Evolutionary conservation across 2,113 vertebrate genomes (phyloP).

Genomic region (Lepisosteus oculatus): DNA sequence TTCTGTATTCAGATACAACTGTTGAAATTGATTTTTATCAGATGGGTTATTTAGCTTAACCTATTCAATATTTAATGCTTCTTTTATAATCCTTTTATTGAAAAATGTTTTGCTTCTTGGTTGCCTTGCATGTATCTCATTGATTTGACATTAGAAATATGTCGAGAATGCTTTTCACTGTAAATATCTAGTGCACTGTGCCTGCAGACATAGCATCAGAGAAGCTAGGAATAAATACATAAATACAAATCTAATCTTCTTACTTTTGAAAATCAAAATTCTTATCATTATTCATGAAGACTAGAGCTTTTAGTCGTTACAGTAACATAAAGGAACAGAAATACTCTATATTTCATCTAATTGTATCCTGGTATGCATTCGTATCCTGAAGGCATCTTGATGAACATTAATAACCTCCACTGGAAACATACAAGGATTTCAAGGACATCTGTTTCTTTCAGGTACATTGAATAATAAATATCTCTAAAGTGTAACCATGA

Average conservation of each 20-base stretch:
- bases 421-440: neutral
- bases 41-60: no score
- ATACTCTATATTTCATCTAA: constrained; percentile 6
- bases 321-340: constrained; percentile 1
- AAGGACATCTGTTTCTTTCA: neutral
- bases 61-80: neutral
- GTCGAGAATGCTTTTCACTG: neutral
- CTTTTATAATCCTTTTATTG: constrained; percentile 16
- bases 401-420: neutral
- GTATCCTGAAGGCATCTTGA: neutral
- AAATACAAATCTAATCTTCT: neutral
- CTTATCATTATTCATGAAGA: neutral
- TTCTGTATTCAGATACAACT: neutral
- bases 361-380: neutral
- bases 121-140: constrained; percentile 14
- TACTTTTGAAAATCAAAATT: neutral
- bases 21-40: no score
- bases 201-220: neutral
- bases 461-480: neutral
- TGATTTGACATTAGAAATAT: constrained; percentile 9
- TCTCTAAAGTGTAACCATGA: neutral
- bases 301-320: neutral
- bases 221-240: neutral
- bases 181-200: neutral
- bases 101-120: constrained; percentile 17